Evolutionary conservation across 2,113 vertebrate species (phyloP), one percentile per base, ranked within the genome.

Genomic region (Hyla sarda): DNA sequence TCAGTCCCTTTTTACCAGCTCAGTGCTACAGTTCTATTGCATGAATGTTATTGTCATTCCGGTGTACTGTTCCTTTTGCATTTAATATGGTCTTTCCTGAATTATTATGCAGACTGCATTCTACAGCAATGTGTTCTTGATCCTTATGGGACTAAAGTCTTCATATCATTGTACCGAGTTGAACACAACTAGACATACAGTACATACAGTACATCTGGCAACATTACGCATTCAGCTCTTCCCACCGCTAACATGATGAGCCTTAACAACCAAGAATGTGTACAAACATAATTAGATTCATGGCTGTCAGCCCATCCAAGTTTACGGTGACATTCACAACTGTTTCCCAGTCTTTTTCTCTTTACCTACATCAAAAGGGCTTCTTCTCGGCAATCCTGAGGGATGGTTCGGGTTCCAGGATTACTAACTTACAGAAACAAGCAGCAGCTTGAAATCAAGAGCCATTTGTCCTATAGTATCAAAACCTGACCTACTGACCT

Each of bases 241-340:
- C 34, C 47, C 77, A 80, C 56, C 45, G 77, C 77, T 62, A 80
- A 80, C 54, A 80, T 62, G 77, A 62, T 54, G 62, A 60, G n/a
- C 56, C 23, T 60, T 80, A 62, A 79, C 76, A 79, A 79, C 52
- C 54, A 25, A 60, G 19, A 54, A 37, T 41, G 52, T 58, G 52
- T 56, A 58, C 32, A 79, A 62, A 80, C 77, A 60, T 62, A 80
- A 80, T 45, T 80, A 45, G 77, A 60, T 62, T 37, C 34, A 45
- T 80, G 77, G 77, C 77, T 80, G 56, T 17, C 54, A 62, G 54
- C 77, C 77, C 34, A 80, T 80, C 56, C 77, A 80, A 62, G 77
- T 54, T 80, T 58, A 45, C 77, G 16, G 56, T 80, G 77, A 25
- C 54, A 62, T 45, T 60, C 76, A 13, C 76, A 34, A 23, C 30